Conservation (phyloP, 2,797 vertebrate species). For the Rhinophrynus dorsalis region DNA sequence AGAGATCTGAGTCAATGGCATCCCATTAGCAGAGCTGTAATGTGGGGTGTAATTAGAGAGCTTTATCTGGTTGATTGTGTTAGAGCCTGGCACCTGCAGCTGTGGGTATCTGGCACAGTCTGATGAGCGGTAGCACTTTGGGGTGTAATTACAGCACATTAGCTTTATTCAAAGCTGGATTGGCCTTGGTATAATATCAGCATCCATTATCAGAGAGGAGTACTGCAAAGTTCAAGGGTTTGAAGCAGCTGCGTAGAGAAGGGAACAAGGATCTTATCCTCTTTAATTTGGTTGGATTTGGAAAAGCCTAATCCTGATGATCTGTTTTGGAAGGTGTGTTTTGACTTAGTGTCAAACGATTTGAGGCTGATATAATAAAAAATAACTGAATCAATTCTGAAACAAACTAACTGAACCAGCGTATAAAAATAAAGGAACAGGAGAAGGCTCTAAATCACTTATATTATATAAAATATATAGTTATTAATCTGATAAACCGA, state of each 20-base stretch:
- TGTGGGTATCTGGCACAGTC: conserved; percentile 41
- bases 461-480: too few relatives aligned
- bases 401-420: too few relatives aligned
- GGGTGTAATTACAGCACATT: conserved; percentile 62
- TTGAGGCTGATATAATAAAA: too few relatives aligned
- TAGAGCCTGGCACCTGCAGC: conserved; percentile 57
- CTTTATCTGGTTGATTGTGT: conserved; percentile 55
- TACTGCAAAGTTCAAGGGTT: conserved; percentile 60
- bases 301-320: conserved; percentile 13
- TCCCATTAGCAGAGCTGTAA: conserved; percentile 43
- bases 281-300: conserved; percentile 32
- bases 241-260: conserved; percentile 65
- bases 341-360: background rate
- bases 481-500: too few relatives aligned
- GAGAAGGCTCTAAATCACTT: too few relatives aligned
- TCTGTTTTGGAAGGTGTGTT: conserved; percentile 9
- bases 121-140: conserved; percentile 57
- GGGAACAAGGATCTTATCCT: conserved; percentile 35
- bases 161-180: conserved; percentile 55
- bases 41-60: conserved; percentile 46
- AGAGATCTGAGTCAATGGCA: conserved; percentile 47
- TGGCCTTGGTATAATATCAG: conserved; percentile 63
- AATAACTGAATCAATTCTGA: too few relatives aligned
- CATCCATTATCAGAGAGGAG: conserved; percentile 57
- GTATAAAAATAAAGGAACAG: too few relatives aligned